Conservation (phyloP, 2,113 vertebrate species). For the Pantherophis guttatus region DNA sequence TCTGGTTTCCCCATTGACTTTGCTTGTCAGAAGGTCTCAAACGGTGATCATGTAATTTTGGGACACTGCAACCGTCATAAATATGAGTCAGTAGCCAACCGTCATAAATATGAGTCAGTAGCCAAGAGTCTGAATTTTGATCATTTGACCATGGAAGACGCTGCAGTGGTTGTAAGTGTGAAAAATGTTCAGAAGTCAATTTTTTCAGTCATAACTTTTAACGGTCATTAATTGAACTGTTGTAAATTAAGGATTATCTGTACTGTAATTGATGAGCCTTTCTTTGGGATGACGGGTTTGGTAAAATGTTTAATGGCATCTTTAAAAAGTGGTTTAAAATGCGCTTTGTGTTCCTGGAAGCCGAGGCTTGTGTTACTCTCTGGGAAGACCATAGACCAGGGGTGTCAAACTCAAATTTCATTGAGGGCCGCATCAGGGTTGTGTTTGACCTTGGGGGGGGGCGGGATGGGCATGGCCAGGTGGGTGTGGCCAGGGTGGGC, state of each 20-base stretch:
- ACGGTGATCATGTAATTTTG: no score
- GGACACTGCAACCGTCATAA: no score
- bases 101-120: no score
- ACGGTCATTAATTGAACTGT: neutral
- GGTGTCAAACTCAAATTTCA: no score
- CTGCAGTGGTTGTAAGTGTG: neutral
- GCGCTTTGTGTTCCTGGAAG: neutral
- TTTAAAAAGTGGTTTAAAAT: neutral
- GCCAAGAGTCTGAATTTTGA: neutral
- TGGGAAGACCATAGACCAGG: conserved; percentile 17
- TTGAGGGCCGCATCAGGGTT: no score
- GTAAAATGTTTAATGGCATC: neutral
- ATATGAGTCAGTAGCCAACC: no score
- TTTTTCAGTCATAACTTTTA: neutral
- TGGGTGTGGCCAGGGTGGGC: no score
- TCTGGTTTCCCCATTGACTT: no score
- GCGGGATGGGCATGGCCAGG: no score
- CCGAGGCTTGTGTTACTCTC: conserved; percentile 24
- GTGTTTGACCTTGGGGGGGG: no score
- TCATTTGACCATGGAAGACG: neutral
- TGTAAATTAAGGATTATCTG: neutral
- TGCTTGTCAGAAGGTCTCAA: no score
- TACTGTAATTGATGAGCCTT: neutral
- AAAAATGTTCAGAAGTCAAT: neutral
- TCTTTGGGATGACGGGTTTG: accelerated